A percentile compares a stretch with the other conserved stretches of the same genome.
These are phyloP conservation scores for Melierax canorus DNA, from an alignment of 2,113 vertebrate species.

Conservation along the genomic window DNA sequence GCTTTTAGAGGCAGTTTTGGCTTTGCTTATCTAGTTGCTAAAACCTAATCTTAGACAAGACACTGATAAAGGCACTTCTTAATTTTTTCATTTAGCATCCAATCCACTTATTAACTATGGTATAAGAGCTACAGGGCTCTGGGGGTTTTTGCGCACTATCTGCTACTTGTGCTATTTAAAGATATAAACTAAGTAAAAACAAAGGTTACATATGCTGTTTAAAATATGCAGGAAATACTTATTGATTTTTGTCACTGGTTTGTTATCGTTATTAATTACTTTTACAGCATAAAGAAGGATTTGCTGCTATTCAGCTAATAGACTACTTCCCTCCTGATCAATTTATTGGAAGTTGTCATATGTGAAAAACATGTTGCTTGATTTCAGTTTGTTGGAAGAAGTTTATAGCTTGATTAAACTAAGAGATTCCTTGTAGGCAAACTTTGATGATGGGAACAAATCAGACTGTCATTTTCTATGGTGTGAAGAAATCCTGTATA, in stretches of 20 bases:
- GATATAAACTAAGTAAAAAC: neutral
- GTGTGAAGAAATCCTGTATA: neutral
- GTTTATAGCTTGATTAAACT: slow-evolving; percentile 5
- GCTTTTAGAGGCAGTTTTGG: neutral
- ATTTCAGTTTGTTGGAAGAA: neutral
- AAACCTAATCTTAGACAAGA: neutral
- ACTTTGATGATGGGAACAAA: neutral
- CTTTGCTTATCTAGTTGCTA: neutral
- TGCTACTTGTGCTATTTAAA: neutral
- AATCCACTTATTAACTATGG: neutral
- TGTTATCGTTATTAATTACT: neutral
- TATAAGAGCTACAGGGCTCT: neutral
- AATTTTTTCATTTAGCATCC: neutral
- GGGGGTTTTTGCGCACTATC: neutral
- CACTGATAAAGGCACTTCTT: neutral
- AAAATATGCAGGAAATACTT: neutral
- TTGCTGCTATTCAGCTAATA: neutral
- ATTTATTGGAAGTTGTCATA: neutral
- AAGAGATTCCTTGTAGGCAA: neutral
- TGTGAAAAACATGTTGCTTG: neutral
- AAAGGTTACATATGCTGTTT: neutral
- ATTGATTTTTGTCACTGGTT: neutral
- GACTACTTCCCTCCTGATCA: neutral
- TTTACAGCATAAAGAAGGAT: neutral
- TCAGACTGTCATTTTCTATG: neutral